Percentiles rank a stretch among this genome's conserved stretches.
Evolutionary conservation across 1,140 invertebrate species (phyloP).

Genomic region (Tribolium castaneum): DNA sequence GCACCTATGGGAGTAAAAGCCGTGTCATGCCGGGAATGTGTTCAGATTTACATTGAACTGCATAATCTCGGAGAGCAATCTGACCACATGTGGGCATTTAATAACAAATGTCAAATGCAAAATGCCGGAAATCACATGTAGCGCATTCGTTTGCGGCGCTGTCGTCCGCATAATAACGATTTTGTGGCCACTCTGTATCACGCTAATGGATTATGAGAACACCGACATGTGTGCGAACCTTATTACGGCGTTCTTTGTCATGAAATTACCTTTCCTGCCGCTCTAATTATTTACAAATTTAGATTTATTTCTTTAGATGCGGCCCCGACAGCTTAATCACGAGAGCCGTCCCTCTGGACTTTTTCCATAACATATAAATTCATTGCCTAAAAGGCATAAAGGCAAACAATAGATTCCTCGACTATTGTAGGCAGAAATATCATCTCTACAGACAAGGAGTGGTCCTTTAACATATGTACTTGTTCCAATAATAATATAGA

Average conservation of each 20-base stretch:
- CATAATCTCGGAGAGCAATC: constrained; percentile 47
- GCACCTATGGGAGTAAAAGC: constrained; percentile 15
- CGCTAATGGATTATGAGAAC: constrained; percentile 49
- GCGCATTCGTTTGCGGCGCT: not conserved
- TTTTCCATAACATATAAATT: constrained; percentile 34
- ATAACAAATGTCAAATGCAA: constrained; percentile 58
- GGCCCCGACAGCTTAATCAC: constrained; percentile 10
- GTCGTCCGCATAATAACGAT: not conserved
- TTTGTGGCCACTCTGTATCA: not conserved
- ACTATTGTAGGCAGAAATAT: constrained; percentile 52
- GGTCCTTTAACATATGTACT: constrained; percentile 54
- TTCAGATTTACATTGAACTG: constrained; percentile 43
- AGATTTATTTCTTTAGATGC: constrained; percentile 36
- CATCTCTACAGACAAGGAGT: constrained; percentile 49
- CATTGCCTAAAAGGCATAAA: constrained; percentile 37
- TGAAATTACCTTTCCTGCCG: constrained; percentile 35
- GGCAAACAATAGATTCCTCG: constrained; percentile 49
- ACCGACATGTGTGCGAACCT: constrained; percentile 44
- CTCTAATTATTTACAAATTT: constrained; percentile 43
- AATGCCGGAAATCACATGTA: constrained; percentile 50
- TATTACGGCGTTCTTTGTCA: constrained; percentile 37
- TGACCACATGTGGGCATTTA: constrained; percentile 59
- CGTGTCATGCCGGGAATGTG: constrained; percentile 17
- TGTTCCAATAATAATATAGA: constrained; percentile 54
- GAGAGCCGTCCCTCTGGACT: not conserved